Evolutionary conservation across 2,888 invertebrate species (phyloP), one percentile per base, ranked within the genome.

Genomic region (Nezara viridula): DNA sequence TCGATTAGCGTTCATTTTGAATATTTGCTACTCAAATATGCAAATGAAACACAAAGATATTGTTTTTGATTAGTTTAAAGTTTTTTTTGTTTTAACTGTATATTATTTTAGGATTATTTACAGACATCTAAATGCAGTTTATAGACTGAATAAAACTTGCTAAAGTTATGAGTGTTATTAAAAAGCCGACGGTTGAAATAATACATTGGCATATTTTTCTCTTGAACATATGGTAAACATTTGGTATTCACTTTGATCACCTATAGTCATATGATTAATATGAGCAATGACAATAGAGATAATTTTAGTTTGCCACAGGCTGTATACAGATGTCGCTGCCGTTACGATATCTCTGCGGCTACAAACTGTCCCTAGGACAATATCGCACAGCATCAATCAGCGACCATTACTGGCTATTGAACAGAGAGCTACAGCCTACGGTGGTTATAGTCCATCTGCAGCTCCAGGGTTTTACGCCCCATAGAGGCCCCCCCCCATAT

Each of bases 331-430:
- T 73, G 66, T 73, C 32, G 32, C 19, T 37, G 37, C 66, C 37
- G 66, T 73, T 73, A 37, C 66, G 66, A 32, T 37, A 73, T 37
- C 66, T 27, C 66, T 73, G 66, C 24, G 66, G 66, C 37, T 73
- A 73, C 66, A 73, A 73, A 73, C 66, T 73, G 66, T 37, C 19
- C 19, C 66, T 73, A 3, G 66, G 66, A 73, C 66, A 73, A 73
- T 73, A 37, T 73, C 66, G 37, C 66, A 37, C 19, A 37, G 81
- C 81, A 81, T 81, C 44, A 81, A 81, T 81, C 81, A 81, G 81
- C 44, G 44, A 81, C 81, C 81, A 81, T 81, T 81, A 81, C 81
- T 40, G 44, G 24, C 81, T 81, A 81, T 81, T 81, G 44, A 81
- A 40, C 21, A 44, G 81, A 0, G 44, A 16, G 27, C 6, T 21